Percentiles rank a stretch among this genome's conserved stretches.
These are phyloP conservation scores for Caenorhabditis wallacei DNA, from an alignment of 2,888 invertebrate genomes.

Conservation along the genomic window DNA sequence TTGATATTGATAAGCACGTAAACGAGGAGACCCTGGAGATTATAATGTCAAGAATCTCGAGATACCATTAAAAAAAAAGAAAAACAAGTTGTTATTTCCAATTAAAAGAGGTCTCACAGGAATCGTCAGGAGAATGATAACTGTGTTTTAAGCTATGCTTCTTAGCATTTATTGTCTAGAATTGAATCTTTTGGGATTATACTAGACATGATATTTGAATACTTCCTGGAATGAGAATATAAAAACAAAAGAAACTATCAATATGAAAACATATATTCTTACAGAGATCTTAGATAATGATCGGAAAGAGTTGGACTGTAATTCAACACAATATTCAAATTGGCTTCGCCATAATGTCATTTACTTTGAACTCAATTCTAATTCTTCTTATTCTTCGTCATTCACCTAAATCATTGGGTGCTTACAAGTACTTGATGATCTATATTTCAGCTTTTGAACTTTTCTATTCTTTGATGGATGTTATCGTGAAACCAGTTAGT, in stretches of 20 bases:
- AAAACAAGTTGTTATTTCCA: background rate
- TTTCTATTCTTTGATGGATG: slow-evolving; percentile 40
- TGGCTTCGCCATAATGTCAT: slow-evolving; percentile 7
- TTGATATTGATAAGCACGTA: background rate
- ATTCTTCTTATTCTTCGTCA: slow-evolving; percentile 33
- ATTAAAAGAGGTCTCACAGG: background rate
- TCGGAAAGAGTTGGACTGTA: slow-evolving; percentile 19
- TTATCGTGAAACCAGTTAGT: slow-evolving; percentile 28
- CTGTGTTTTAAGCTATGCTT: background rate
- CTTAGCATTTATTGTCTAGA: background rate
- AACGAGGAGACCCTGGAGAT: background rate
- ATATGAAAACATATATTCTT: background rate
- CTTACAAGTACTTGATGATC: slow-evolving; percentile 55
- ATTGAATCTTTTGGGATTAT: background rate
- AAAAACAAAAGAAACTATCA: background rate
- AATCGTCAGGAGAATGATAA: background rate
- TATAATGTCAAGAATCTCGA: background rate
- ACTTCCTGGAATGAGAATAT: background rate
- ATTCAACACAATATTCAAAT: slow-evolving; percentile 34
- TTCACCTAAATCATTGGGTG: slow-evolving; percentile 39
- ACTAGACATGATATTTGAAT: background rate
- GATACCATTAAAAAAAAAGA: background rate
- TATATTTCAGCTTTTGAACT: slow-evolving; percentile 46
- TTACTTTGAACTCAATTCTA: slow-evolving; percentile 23
- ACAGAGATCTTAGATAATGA: slow-evolving; percentile 3